Evolutionary conservation across 2,888 invertebrate genomes (phyloP).

Genomic region (Macrosiphum euphorbiae): DNA sequence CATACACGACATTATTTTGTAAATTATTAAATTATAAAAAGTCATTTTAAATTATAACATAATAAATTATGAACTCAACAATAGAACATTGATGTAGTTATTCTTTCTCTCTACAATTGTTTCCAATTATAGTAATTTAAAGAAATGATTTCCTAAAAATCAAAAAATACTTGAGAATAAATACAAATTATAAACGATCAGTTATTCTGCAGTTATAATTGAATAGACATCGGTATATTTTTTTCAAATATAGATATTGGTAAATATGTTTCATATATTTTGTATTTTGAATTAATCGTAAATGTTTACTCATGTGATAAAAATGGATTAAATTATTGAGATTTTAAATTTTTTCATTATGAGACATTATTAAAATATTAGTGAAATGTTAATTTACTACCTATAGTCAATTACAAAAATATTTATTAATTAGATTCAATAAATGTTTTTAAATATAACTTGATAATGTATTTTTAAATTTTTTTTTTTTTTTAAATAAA

Average conservation of each 20-base stretch:
- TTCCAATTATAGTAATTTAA: neutral
- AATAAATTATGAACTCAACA: neutral
- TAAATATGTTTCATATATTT: neutral
- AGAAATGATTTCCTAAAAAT: neutral
- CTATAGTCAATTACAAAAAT: neutral
- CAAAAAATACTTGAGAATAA: neutral
- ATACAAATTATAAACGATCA: neutral
- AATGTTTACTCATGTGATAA: neutral
- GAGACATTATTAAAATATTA: neutral
- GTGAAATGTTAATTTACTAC: neutral
- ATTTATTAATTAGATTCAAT: neutral
- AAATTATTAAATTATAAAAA: neutral
- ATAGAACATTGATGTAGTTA: neutral
- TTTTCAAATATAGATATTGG: neutral
- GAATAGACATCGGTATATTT: neutral
- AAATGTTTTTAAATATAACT: neutral
- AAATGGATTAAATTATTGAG: neutral
- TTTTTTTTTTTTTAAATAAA: neutral
- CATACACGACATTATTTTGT: neutral
- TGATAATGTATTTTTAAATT: neutral
- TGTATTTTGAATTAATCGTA: neutral
- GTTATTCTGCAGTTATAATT: neutral
- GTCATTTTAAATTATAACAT: neutral
- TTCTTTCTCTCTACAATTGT: constrained; percentile 4
- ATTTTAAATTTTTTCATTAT: neutral